A percentile compares a stretch with the other conserved stretches of the same genome.
Evolutionary conservation across 2,888 invertebrate genomes (phyloP).

Genomic region (Venusia cambrica): DNA sequence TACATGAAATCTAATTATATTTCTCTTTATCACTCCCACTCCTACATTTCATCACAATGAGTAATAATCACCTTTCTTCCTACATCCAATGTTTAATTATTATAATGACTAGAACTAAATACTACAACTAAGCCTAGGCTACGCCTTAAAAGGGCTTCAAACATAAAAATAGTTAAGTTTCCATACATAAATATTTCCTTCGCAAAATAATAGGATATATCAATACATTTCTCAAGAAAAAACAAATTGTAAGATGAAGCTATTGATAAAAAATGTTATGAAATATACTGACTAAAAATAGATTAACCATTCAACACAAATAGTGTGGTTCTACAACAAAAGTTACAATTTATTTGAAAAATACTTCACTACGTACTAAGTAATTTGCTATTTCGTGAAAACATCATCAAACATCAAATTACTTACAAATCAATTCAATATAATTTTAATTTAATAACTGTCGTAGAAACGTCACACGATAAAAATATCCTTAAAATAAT

Average conservation of each 20-base stretch:
- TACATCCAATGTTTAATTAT: constrained; percentile 50
- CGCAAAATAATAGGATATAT: too few species aligned
- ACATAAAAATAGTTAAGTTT: constrained; percentile 6
- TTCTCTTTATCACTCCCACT: constrained; percentile 48
- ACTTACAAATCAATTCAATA: constrained; percentile 7
- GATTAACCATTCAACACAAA: constrained; percentile 31
- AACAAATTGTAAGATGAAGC: too few species aligned
- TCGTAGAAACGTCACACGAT: constrained; percentile 13
- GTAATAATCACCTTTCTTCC: constrained; percentile 56
- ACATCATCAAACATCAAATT: too few species aligned
- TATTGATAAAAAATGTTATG: too few species aligned
- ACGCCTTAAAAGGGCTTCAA: constrained; percentile 10
- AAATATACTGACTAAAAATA: constrained; percentile 5
- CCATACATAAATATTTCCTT: too few species aligned
- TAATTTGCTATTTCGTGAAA: constrained; percentile 26
- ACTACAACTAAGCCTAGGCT: constrained; percentile 25
- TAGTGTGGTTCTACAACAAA: constrained; percentile 17
- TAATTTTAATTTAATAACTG: constrained; percentile 5
- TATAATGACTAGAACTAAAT: constrained; percentile 38
- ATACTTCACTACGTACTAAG: constrained; percentile 20
- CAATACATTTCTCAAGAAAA: too few species aligned
- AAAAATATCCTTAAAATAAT: constrained; percentile 30
- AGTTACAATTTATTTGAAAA: constrained; percentile 15
- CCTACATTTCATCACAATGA: constrained; percentile 61
- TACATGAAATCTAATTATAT: constrained; percentile 30